Base-by-base conservation (phyloP, 2,888 invertebrate species). In the Lithophane semibrunnea region DNA sequence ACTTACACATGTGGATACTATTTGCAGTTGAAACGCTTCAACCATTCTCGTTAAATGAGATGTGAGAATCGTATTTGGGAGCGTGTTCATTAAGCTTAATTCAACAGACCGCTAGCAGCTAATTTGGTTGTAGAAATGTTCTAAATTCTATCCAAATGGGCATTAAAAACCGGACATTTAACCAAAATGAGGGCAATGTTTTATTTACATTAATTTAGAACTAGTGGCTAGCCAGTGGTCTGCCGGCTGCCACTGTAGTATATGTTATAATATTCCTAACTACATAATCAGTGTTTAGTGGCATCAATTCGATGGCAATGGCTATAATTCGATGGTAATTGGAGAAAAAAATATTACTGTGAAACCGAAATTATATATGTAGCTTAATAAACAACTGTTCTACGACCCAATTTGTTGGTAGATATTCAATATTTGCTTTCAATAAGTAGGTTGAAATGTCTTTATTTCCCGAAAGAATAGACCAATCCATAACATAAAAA, bases 91-190 rank as follows among this genome's bases (percentile, higher is more conserved):
- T 68, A 56, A 56, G 73, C 21, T 63, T 74, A 66, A 73, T 76
- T 77, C 71, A 75, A 66, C 61, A 69, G 66, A 78, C 72, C 77
- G 73, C 73, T 75, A 64, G 75, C 73, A 85, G 74, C 75, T 79
- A 69, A 77, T 76, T 83, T 21, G 16, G 29, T 65, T 66, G 52
- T 63, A 61, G 68, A 58, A 80, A 75, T 74, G 68, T 66, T 69
- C 65, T 60, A 56, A 75, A 75, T 66, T 69, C 72, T 58, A 49
- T 47, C 12, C 58, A 58, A 72, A 58, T 69, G 16, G n/a, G 16
- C 21, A 52, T 69, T 82, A 56, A 64, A 72, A 77, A 65, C 52
- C 0, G 16, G 24, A 21, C 10, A 60, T 64, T 64, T 7, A 56
- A 47, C 60, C 56, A 42, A 73, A 73, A 44, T 64, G 12, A 3